These are phyloP conservation scores for Tetragnatha montana DNA, from an alignment of 2,888 invertebrate species.

Conservation along the genomic window DNA sequence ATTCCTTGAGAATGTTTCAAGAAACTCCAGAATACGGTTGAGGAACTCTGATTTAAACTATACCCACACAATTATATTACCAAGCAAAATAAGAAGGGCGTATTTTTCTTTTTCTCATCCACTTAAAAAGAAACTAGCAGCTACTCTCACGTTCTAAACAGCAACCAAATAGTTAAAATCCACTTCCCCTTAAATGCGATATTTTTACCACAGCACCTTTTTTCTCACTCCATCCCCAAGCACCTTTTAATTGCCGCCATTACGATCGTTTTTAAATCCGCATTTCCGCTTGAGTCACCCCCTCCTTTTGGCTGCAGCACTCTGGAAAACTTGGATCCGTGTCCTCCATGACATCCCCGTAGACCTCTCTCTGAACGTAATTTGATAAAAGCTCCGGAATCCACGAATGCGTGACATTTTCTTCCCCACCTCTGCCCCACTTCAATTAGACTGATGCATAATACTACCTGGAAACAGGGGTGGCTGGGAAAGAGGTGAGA, in stretches of 20 bases:
- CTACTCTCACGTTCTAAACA: too few species aligned
- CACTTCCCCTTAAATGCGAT: neutral
- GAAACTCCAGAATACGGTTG: too few species aligned
- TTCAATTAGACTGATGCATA: neutral
- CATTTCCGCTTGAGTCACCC: neutral
- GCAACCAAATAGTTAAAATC: neutral
- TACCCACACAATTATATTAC: too few species aligned
- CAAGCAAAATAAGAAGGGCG: too few species aligned
- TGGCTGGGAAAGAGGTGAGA: conserved; percentile 11
- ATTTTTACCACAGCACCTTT: neutral
- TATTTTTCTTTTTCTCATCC: too few species aligned
- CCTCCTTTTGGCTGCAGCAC: neutral
- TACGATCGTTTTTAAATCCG: neutral
- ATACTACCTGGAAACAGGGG: neutral
- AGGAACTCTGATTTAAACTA: too few species aligned
- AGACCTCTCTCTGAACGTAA: neutral
- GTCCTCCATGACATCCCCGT: neutral
- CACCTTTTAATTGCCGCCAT: neutral
- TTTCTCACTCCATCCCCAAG: neutral
- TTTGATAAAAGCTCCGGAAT: neutral
- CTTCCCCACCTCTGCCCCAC: neutral
- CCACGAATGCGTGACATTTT: neutral
- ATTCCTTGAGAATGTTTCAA: too few species aligned
- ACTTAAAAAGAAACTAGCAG: too few species aligned
- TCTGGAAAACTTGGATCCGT: neutral